Percentiles rank a stretch among this genome's conserved stretches.
These are phyloP conservation scores for Sus scrofa DNA, from an alignment of 2,113 vertebrate genomes.

Conservation along the genomic window DNA sequence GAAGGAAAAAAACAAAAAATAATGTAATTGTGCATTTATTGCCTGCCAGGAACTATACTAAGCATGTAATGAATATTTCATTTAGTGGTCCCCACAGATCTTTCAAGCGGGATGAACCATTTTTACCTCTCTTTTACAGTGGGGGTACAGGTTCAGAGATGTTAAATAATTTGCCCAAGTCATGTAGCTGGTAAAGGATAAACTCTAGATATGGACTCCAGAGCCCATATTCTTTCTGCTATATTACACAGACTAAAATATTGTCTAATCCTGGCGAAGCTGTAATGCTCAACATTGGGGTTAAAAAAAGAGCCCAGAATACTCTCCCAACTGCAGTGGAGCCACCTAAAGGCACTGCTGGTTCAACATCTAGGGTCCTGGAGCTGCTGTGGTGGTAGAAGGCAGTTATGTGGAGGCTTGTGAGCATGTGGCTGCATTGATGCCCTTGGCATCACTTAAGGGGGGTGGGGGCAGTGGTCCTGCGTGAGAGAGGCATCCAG, in stretches of 20 bases:
- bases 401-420: background rate
- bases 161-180: background rate
- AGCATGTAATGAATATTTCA: background rate
- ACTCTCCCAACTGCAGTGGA: fast-evolving
- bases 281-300: background rate
- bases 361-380: background rate
- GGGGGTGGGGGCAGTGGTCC: no score
- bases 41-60: background rate
- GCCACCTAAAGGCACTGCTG: background rate
- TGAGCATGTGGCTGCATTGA: background rate
- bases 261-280: background rate
- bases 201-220: background rate
- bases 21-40: background rate
- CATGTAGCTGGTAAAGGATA: background rate
- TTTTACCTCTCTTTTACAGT: background rate
- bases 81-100: background rate
- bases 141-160: background rate
- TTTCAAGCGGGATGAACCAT: background rate
- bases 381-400: background rate
- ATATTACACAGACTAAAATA: background rate
- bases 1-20: background rate
- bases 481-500: background rate
- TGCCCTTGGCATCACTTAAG: no score
- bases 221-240: background rate
- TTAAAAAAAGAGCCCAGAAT: background rate